Evolutionary conservation across 2,113 vertebrate species (phyloP).

Genomic region (Sylvietta virens): DNA sequence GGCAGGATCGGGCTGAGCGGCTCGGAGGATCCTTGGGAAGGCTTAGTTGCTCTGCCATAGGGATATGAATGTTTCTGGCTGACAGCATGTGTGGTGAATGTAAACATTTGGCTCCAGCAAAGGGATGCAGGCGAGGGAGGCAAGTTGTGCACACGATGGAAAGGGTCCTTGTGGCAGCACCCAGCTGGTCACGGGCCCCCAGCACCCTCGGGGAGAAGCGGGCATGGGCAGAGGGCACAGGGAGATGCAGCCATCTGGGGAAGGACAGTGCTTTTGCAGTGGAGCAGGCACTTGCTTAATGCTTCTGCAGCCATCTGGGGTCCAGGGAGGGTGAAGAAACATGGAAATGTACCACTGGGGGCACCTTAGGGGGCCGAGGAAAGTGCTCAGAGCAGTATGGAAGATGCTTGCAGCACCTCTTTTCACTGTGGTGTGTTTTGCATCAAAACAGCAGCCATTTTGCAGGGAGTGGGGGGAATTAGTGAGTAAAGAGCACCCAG

Average conservation of each 20-base stretch:
- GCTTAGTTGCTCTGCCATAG: neutral
- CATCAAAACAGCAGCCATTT: neutral
- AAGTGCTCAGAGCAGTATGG: neutral
- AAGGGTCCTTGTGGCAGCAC: accelerated
- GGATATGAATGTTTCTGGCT: neutral
- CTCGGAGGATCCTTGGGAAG: neutral
- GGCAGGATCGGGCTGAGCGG: neutral
- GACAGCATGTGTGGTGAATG: accelerated
- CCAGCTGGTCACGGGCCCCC: neutral
- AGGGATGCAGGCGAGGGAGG: neutral
- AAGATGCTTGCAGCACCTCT: accelerated
- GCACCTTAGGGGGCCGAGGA: neutral
- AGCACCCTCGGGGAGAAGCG: accelerated
- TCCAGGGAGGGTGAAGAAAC: neutral
- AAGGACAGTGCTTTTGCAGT: neutral
- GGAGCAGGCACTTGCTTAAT: neutral
- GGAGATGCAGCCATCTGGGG: accelerated
- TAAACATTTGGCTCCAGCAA: neutral
- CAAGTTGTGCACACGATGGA: neutral
- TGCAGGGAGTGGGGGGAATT: accelerated
- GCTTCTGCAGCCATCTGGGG: neutral
- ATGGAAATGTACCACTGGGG: neutral
- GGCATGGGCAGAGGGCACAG: neutral
- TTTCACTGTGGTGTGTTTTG: neutral
- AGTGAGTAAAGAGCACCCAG: neutral